These are phyloP conservation scores for Scophthalmus maximus DNA, from an alignment of 2,113 vertebrate species.

Conservation along the genomic window DNA sequence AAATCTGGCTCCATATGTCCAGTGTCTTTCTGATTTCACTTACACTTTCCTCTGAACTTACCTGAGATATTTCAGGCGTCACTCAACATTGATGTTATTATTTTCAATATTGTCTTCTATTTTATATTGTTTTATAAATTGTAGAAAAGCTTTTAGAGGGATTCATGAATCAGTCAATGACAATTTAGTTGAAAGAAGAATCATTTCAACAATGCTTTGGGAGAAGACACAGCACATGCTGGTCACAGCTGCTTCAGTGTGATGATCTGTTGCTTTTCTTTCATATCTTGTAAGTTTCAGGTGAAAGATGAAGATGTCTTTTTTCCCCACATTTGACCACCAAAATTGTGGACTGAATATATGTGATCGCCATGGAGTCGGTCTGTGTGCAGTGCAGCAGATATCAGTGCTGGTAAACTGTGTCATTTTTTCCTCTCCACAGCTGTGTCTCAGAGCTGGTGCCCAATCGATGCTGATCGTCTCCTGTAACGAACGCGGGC, in stretches of 20 bases:
- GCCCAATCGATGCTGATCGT: conserved; percentile 60
- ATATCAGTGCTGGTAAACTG: conserved; percentile 1
- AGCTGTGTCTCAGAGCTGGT: conserved; percentile 17
- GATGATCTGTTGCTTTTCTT: not conserved
- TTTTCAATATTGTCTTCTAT: too few species aligned
- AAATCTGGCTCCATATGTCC: too few species aligned
- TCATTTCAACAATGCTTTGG: not conserved
- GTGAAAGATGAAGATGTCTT: not conserved
- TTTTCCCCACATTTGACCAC: too few species aligned
- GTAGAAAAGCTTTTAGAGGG: too few species aligned
- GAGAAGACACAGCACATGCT: not conserved
- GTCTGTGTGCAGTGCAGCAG: not conserved
- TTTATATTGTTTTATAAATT: too few species aligned
- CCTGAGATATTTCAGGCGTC: too few species aligned
- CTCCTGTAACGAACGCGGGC: conserved; percentile 54
- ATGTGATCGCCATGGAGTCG: not conserved
- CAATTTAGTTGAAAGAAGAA: not conserved
- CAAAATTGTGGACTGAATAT: not conserved
- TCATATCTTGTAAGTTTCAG: too few species aligned
- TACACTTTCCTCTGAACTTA: too few species aligned
- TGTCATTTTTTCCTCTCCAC: conserved; percentile 7
- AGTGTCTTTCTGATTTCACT: too few species aligned
- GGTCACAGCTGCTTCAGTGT: not conserved
- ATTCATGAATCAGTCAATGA: not conserved
- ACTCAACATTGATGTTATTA: too few species aligned